These are phyloP conservation scores for Myiopsitta monachus DNA, from an alignment of 2,113 vertebrate genomes.

Conservation along the genomic window DNA sequence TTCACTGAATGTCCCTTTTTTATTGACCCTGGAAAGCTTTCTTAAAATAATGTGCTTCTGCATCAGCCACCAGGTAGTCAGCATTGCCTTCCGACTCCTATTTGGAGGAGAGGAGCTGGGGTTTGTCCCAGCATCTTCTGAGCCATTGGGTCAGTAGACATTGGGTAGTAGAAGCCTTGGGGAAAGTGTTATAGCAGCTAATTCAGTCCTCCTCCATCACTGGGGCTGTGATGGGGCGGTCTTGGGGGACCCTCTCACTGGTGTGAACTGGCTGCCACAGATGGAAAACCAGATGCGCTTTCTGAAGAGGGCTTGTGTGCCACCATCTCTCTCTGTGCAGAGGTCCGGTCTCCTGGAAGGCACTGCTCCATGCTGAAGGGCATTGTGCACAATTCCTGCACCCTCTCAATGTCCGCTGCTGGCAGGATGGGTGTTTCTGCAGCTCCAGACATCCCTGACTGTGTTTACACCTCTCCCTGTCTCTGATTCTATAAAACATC, in stretches of 20 bases:
- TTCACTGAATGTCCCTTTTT: neutral
- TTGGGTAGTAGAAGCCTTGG: neutral
- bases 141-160: neutral
- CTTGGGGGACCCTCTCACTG: neutral
- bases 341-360: neutral
- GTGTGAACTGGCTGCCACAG: neutral
- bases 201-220: neutral
- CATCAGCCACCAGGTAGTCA: neutral
- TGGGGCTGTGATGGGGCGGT: neutral
- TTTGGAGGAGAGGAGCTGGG: neutral
- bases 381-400: neutral
- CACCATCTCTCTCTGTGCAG: neutral
- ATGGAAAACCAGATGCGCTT: fast-evolving
- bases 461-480: neutral
- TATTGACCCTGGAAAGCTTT: neutral
- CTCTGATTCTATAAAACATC: neutral
- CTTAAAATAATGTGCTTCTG: neutral
- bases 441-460: neutral
- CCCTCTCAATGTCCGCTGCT: neutral
- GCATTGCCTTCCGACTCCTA: neutral
- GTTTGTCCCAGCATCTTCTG: neutral
- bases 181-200: neutral
- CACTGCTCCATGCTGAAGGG: neutral
- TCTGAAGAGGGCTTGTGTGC: neutral
- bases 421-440: neutral